Evolutionary conservation across 2,888 invertebrate genomes (phyloP).

Genomic region (Drosophila mettleri): DNA sequence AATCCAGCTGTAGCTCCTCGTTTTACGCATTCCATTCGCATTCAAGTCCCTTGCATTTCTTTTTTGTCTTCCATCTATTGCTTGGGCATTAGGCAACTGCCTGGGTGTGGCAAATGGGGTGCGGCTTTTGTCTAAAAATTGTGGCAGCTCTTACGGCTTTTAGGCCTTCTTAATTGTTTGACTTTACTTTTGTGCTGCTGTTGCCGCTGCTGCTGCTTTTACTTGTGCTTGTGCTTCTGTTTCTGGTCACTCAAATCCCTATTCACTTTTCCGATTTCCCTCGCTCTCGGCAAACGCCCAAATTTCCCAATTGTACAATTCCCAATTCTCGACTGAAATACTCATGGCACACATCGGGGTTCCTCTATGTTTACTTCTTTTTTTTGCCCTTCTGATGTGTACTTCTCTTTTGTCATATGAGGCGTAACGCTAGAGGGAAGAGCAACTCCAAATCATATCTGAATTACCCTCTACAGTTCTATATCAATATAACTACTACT

Average conservation of each 20-base stretch:
- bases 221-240: neutral
- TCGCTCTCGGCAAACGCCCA: neutral
- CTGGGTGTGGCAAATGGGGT: constrained; percentile 39
- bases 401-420: neutral
- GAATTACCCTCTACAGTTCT: no score
- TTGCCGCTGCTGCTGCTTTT: neutral
- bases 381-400: neutral
- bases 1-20: constrained; percentile 4
- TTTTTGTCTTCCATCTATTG: constrained; percentile 12
- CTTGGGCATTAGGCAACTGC: constrained; percentile 29
- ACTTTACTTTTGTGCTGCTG: constrained; percentile 49
- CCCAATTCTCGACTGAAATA: constrained; percentile 17
- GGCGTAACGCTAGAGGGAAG: neutral
- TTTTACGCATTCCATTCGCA: constrained; percentile 32
- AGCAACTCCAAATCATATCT: no score
- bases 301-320: constrained; percentile 13
- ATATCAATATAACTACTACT: no score
- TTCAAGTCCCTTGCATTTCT: constrained; percentile 47
- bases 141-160: constrained; percentile 63
- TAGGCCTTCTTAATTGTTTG: constrained; percentile 71
- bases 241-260: constrained; percentile 27
- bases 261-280: constrained; percentile 2
- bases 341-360: constrained; percentile 8
- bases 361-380: neutral
- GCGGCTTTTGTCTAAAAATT: constrained; percentile 38